phyloP scores from a whole-genome alignment of 1,140 invertebrate genomes.

The Adoxophyes honmai region DNA sequence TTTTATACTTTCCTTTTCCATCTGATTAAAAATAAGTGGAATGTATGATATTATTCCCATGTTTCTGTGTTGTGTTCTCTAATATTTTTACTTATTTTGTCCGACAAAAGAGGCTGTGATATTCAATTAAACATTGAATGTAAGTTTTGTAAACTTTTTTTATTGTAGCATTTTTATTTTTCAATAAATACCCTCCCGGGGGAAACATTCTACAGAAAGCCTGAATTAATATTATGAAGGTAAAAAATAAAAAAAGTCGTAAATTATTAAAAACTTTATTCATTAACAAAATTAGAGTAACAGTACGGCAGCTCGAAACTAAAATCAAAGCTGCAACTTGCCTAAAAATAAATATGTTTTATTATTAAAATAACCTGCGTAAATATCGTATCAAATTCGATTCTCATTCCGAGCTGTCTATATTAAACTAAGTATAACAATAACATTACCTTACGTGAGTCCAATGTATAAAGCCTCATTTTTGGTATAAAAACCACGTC shows the following conservation, averaged over 20 bases:
- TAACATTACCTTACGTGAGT: not conserved
- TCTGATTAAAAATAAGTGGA: too few species aligned
- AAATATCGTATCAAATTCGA: not conserved
- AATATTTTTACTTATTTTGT: slow-evolving; percentile 83
- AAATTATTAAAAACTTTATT: slow-evolving; percentile 3
- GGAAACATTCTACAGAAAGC: not conserved
- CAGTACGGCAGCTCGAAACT: not conserved
- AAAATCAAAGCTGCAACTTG: not conserved
- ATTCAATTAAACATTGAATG: too few species aligned
- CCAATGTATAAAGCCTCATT: not conserved
- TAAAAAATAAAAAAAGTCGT: not conserved
- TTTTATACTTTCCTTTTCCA: too few species aligned
- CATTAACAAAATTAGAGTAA: slow-evolving; percentile 3
- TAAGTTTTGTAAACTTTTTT: too few species aligned
- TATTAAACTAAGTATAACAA: not conserved
- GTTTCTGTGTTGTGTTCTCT: too few species aligned
- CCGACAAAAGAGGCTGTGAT: slow-evolving; percentile 38
- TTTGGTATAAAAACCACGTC: not conserved
- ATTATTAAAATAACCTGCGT: not conserved
- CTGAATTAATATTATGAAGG: not conserved
- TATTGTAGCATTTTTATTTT: too few species aligned
- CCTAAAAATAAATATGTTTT: not conserved
- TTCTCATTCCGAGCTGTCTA: not conserved
- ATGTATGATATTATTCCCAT: too few species aligned
- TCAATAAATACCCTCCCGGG: too few species aligned